These are phyloP conservation scores for Molanna angustata DNA, from an alignment of 2,888 invertebrate species.

Conservation along the genomic window DNA sequence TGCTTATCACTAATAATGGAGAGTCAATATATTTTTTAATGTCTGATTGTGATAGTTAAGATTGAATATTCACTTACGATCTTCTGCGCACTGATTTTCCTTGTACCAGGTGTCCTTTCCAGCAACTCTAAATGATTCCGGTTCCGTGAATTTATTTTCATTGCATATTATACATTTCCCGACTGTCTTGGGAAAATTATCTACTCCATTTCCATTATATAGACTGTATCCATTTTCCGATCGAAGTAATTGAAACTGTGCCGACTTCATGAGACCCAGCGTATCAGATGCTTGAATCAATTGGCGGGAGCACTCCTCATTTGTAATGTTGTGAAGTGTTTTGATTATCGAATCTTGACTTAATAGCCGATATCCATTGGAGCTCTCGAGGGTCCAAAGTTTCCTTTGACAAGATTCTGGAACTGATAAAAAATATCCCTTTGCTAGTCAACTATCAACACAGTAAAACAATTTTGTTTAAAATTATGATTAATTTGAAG, in stretches of 20 bases:
- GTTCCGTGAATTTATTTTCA: conserved; percentile 71
- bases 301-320: conserved; percentile 63
- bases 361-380: conserved; percentile 71
- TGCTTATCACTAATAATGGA: no score
- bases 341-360: conserved; percentile 60
- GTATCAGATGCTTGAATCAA: conserved; percentile 35
- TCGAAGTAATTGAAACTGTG: conserved; percentile 40
- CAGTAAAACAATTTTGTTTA: no score
- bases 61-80: conserved; percentile 51
- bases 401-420: conserved; percentile 56
- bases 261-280: conserved; percentile 40
- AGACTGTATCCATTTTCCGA: conserved; percentile 35
- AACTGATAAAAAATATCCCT: conserved; percentile 44
- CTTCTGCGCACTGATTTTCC: conserved; percentile 75
- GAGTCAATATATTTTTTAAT: no score
- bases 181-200: conserved; percentile 39
- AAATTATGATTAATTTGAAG: no score
- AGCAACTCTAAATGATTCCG: conserved; percentile 74
- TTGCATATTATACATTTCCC: conserved; percentile 70
- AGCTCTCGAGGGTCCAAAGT: conserved; percentile 74
- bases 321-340: conserved; percentile 58
- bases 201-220: conserved; percentile 42
- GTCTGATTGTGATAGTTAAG: no score
- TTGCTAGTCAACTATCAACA: no score
- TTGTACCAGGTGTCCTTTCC: conserved; percentile 77